Percentiles rank a stretch among this genome's conserved stretches.
Evolutionary conservation across 2,797 vertebrate genomes (phyloP).

Genomic region (Chelonia mydas): DNA sequence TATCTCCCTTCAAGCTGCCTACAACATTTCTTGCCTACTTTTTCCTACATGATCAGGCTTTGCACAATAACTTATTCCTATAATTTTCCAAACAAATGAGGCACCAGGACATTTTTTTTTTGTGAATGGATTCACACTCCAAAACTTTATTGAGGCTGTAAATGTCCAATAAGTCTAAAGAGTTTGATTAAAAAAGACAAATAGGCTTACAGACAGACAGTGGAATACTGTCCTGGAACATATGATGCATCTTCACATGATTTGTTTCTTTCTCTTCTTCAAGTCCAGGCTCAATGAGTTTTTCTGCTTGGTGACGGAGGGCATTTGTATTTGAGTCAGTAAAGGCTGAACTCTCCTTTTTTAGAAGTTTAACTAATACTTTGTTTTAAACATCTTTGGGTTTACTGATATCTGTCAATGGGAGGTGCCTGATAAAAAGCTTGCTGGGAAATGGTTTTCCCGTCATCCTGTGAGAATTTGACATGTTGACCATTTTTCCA

Average conservation of each 20-base stretch:
- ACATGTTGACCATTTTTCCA: constrained; percentile 21
- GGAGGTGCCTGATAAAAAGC: neutral
- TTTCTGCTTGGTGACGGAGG: constrained; percentile 9
- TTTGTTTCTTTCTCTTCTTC: neutral
- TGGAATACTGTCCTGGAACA: neutral
- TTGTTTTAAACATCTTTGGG: neutral
- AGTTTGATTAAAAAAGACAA: neutral
- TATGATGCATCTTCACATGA: neutral
- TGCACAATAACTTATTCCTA: neutral
- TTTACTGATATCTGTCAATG: neutral
- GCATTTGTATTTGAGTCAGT: neutral
- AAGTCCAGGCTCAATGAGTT: neutral
- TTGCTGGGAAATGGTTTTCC: neutral
- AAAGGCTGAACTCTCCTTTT: neutral
- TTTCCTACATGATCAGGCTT: neutral
- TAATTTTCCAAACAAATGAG: neutral
- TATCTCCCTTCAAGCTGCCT: neutral
- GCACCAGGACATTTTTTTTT: neutral
- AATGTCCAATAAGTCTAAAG: neutral
- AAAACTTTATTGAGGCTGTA: neutral
- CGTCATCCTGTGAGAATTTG: neutral
- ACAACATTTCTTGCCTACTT: neutral
- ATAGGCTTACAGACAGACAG: neutral
- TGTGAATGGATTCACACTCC: neutral
- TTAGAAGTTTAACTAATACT: constrained; percentile 17